Base-by-base conservation (phyloP, 2,888 invertebrate genomes). In the Cerceris rybyensis region DNA sequence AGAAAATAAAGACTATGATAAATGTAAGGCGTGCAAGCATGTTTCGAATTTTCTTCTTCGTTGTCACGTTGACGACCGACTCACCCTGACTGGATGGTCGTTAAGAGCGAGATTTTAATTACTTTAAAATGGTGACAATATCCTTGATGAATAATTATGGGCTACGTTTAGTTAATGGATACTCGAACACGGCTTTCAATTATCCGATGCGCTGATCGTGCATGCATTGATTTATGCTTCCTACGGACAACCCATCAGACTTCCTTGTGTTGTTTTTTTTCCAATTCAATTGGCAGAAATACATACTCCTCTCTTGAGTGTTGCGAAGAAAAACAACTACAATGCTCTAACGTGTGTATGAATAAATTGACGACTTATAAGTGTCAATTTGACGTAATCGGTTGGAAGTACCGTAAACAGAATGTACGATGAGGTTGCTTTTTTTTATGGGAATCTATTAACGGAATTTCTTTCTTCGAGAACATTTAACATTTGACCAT, bases 91-190 rank as follows among this genome's bases (percentile, higher is more conserved):
- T 8, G 14, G 14, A 7, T 2, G 46, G 16, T 58, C 60, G 66
- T 74, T 66, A 64, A 55, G 54, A 52, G 54, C 7, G 28, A 58
- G 57, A 70, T 68, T 82, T 83, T 82, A 78, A 86, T 86, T 86
- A 73, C 65, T 59, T 75, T 55, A 54, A 65, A 77, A 82, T 76
- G 75, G 64, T 70, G 61, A 71, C 49, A 43, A 55, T 67, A 82
- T 86, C 85, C 86, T 85, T 85, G 86, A 59, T 39, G 64, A 65
- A 49, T 84, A 75, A 84, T 84, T 72, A 71, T 73, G 46, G 58
- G 70, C 39, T 58, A 59, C 69, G 70, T 78, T 82, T 76, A 78
- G 55, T 77, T 71, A 76, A 74, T 75, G 72, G 75, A 69, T 70
- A 55, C 54, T 42, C 52, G 66, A 28, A 59, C 68, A n/a, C 61